Conservation (phyloP, 2,888 invertebrate genomes). For the Boloria euphrosyne region DNA sequence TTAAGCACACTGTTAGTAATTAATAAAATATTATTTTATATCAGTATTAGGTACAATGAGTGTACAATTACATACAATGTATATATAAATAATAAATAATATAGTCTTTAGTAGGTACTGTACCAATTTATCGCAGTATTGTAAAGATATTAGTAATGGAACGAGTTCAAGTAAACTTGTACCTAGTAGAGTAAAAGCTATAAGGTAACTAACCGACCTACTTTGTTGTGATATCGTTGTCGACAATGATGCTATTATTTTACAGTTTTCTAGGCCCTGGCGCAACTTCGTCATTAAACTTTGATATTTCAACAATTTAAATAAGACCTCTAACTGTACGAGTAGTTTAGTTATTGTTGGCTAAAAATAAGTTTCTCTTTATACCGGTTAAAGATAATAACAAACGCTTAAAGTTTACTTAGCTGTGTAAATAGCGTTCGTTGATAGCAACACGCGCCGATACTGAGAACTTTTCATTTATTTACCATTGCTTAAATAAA, state of each 20-base stretch:
- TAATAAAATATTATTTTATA: too few relatives aligned
- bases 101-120: too few relatives aligned
- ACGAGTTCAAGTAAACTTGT: not conserved
- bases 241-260: conserved; percentile 60
- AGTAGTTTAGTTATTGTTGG: not conserved
- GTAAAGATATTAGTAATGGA: not conserved
- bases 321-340: conserved; percentile 45
- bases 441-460: conserved; percentile 69
- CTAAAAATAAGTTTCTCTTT: conserved; percentile 39
- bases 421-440: conserved; percentile 75
- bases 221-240: conserved; percentile 52
- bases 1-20: not conserved
- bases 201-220: conserved; percentile 64
- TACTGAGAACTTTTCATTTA: conserved; percentile 73
- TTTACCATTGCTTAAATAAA: conserved; percentile 60
- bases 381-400: conserved; percentile 64
- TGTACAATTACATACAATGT: too few relatives aligned
- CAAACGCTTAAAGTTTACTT: conserved; percentile 68
- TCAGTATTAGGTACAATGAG: too few relatives aligned
- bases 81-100: too few relatives aligned
- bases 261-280: conserved; percentile 56
- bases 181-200: conserved; percentile 36
- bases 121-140: too few relatives aligned
- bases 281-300: conserved; percentile 63
- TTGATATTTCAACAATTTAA: conserved; percentile 59